Evolutionary conservation across 2,797 vertebrate species (phyloP), one percentile per base, ranked within the genome.

Genomic region (Crocidura indochinensis): DNA sequence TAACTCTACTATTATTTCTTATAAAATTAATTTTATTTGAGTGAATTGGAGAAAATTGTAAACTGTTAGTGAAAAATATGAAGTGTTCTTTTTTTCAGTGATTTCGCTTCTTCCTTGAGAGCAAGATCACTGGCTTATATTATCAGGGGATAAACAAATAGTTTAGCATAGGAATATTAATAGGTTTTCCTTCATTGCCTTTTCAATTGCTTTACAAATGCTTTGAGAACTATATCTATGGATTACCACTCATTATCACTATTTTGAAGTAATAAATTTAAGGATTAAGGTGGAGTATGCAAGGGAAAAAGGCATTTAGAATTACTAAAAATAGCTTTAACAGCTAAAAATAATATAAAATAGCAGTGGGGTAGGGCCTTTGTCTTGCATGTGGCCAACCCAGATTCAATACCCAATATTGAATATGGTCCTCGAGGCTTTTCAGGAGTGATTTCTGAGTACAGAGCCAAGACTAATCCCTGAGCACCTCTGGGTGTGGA

Each of bases 251-350:
- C n/a, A 77, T 8, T 2, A 26, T 91, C 69, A 74, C 2, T 92
- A 15, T 53, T 92, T 88, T 68, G 90, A 80, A 22, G 81, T 91
- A n/a, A 76, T 77, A 90, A 87, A 92, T 77, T 19, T 49, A 4
- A 79, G 53, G 31, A 31, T 67, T 4, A 44, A 0, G 49, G 31
- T 49, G 1, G 27, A 84, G 24, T 17, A 17, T 89, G 10, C 26
- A 51, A 79, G 44, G 47, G 62, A 82, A 83, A 85, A 69, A 53
- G 10, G 29, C 71, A 71, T 74, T 69, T 68, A 62, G 26, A 87
- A 68, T 53, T 93, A 19, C 71, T 47, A 49, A 90, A 75, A 27
- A 10, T 53, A 53, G 5, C 10, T 6, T 53, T 53, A 8, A 53
- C 51, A 53, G 51, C 51, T 53, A 53, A 53, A 53, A n/a, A 53